These are phyloP conservation scores for Astyanax mexicanus DNA, from an alignment of 2,797 vertebrate genomes.

Conservation along the genomic window DNA sequence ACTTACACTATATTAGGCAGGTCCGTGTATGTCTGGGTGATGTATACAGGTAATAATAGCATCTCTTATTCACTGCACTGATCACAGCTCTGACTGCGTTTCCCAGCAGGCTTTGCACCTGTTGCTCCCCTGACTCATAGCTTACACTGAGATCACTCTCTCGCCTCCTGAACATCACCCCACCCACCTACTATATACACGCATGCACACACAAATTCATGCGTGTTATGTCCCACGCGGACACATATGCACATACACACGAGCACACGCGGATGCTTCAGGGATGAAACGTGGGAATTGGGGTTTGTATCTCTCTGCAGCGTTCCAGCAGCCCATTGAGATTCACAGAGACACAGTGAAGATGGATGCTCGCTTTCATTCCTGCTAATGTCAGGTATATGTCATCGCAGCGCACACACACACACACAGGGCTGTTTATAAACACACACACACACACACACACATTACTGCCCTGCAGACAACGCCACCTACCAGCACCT, in stretches of 20 bases:
- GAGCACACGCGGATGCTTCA: background rate
- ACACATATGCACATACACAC: background rate
- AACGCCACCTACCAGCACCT: too few species aligned
- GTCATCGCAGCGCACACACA: background rate
- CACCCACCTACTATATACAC: background rate
- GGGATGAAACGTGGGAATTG: background rate
- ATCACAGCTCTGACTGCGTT: slow-evolving; percentile 8
- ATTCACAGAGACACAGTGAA: slow-evolving; percentile 52
- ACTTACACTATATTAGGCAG: too few species aligned
- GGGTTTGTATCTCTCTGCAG: background rate
- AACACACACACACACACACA: background rate
- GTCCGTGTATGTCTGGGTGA: too few species aligned
- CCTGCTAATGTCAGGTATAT: background rate
- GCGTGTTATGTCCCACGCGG: background rate
- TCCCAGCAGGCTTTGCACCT: slow-evolving; percentile 37
- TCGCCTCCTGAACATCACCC: slow-evolving; percentile 19
- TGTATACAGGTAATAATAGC: slow-evolving; percentile 3
- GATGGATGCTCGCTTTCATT: slow-evolving; percentile 19
- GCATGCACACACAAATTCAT: slow-evolving; percentile 1
- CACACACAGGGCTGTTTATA: background rate
- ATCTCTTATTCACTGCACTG: background rate
- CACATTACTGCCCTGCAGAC: too few species aligned
- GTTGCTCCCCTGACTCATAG: slow-evolving; percentile 21
- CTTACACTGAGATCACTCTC: slow-evolving; percentile 8
- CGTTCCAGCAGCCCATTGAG: slow-evolving; percentile 17